Percentiles rank a stretch among this genome's conserved stretches.
Conservation (phyloP, 2,113 vertebrate genomes). For the Muntiacus muntjak region DNA sequence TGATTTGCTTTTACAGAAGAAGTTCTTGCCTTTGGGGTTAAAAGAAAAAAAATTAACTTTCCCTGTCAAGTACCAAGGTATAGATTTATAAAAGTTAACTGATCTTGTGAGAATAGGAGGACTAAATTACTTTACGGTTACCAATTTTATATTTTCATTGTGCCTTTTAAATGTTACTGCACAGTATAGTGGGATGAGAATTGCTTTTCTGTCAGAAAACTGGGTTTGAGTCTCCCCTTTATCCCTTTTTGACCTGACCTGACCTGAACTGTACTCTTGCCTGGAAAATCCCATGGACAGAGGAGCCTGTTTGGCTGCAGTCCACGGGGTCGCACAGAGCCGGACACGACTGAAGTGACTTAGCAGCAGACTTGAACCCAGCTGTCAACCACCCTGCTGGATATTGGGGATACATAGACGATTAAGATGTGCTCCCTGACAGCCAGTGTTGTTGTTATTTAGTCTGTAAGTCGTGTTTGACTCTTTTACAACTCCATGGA, state of each 20-base stretch:
- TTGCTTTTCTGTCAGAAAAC: neutral
- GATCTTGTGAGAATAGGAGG: neutral
- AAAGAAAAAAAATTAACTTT: neutral
- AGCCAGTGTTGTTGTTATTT: neutral
- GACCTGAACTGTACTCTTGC: neutral
- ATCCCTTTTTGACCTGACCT: neutral
- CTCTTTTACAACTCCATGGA: neutral
- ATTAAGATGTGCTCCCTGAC: neutral
- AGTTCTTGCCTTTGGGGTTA: neutral
- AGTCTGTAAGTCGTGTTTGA: neutral
- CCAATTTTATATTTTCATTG: neutral
- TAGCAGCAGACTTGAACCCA: neutral
- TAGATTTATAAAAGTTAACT: neutral
- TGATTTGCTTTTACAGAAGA: neutral
- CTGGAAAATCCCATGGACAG: no score
- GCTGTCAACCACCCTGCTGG: neutral
- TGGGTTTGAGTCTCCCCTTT: neutral
- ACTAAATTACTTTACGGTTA: neutral
- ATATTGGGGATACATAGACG: neutral
- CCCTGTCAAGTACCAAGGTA: neutral
- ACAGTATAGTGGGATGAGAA: neutral
- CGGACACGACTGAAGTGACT: no score
- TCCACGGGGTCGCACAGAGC: no score
- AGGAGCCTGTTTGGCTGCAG: no score
- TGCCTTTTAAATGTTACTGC: neutral